Base-by-base conservation (phyloP, 2,797 vertebrate species). In the Meriones psammophilus region DNA sequence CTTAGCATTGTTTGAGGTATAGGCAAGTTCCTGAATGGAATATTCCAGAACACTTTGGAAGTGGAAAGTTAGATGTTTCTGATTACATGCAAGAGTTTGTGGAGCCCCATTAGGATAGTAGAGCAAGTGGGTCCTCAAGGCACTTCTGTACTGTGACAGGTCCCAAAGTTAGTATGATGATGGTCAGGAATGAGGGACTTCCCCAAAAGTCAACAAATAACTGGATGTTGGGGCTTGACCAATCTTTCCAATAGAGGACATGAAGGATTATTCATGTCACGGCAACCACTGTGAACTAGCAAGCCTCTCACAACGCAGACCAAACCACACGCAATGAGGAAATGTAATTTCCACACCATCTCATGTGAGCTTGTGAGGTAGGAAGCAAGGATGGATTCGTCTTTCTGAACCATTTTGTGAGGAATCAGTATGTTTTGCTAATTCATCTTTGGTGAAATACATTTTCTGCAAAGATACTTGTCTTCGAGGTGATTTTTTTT, bases 31-130 rank as follows among this genome's bases (percentile, higher is more conserved):
- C 79, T 10, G 18, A 8, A 2, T 77, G 6, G 54, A 77, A 17
- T 4, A 14, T 36, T 36, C 26, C 54, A 33, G 69, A 18, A 60
- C 62, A 36, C 56, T 50, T 5, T 60, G 50, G 24, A 60, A 78
- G 10, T 64, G 18, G 3, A 89, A 66, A 87, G 50, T 50, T 62
- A 88, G 28, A 30, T 36, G 4, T 33, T 0, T 36, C 39, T 8
- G 14, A n/a, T 28, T 2, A 0, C 69, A 5, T 18, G 46, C 33
- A 1, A 0, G 2, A 17, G 22, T 46, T 71, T n/a, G 24, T 10
- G 36, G 9, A 54, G 62, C 4, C 46, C 42, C 17, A 8, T 17
- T 22, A 50, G 20, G 18, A 10, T 80, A 50, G 18, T 20, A 14
- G 64, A 69, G 3, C 9, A 60, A 33, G 58, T 64, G 66, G 36